These are phyloP conservation scores for Myotis brandtii DNA, from an alignment of 2,113 vertebrate genomes.

Conservation along the genomic window DNA sequence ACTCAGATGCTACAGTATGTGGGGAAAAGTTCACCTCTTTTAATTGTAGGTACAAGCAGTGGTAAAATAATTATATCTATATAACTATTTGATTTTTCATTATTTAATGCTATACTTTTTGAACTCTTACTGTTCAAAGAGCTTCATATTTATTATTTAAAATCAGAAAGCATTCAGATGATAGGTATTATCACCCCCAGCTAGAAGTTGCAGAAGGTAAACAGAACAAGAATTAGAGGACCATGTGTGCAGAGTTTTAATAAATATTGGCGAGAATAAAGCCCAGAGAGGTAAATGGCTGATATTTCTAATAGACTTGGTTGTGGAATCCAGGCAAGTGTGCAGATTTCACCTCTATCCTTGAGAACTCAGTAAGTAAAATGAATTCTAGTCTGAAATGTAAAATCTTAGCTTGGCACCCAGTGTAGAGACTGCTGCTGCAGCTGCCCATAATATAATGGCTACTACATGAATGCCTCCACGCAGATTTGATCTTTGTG, in stretches of 20 bases:
- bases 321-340: background rate
- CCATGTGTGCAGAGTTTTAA: background rate
- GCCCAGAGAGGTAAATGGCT: background rate
- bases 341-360: background rate
- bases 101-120: background rate
- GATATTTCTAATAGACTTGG: background rate
- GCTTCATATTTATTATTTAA: background rate
- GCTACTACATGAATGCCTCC: background rate
- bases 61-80: background rate
- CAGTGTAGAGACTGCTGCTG: background rate
- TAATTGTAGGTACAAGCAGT: background rate
- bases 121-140: background rate
- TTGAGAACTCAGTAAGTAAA: constrained; percentile 42
- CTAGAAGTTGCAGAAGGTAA: background rate
- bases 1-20: background rate
- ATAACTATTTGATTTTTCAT: background rate
- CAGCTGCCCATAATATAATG: background rate
- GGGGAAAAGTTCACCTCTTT: background rate
- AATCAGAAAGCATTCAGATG: background rate
- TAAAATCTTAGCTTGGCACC: constrained; percentile 38
- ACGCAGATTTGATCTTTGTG: background rate
- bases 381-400: background rate
- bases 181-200: background rate
- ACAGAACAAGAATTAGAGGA: background rate
- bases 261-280: background rate